phyloP scores from a whole-genome alignment of 1,140 invertebrate genomes.

The Octopus sinensis region DNA sequence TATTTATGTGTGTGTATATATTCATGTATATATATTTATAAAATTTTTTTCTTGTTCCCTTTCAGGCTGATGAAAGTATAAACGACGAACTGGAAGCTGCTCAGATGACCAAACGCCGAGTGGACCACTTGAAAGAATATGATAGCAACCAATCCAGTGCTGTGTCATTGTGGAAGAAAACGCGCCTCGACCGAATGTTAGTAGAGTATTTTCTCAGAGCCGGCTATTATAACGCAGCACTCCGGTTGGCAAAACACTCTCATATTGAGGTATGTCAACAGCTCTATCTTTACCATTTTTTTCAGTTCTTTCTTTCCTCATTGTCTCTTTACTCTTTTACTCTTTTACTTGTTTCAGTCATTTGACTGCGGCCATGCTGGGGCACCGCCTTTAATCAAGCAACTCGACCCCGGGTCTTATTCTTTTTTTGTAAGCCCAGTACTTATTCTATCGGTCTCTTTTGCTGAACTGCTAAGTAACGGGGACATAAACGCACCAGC shows the following conservation, averaged over 20 bases:
- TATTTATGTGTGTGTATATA: not conserved
- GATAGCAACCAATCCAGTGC: constrained; percentile 60
- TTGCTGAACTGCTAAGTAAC: too few species aligned
- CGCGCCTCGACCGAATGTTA: constrained; percentile 87
- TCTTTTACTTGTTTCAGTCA: too few species aligned
- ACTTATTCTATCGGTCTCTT: too few species aligned
- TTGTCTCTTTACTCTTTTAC: too few species aligned
- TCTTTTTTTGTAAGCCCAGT: too few species aligned
- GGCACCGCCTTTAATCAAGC: too few species aligned
- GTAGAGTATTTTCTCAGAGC: constrained; percentile 94
- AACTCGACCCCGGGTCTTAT: too few species aligned
- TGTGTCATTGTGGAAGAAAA: constrained; percentile 70
- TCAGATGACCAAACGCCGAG: constrained; percentile 77
- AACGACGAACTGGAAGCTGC: constrained; percentile 85
- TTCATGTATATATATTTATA: not conserved
- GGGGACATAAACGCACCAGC: too few species aligned
- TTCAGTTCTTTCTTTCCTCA: too few species aligned
- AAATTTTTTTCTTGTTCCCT: constrained; percentile 13
- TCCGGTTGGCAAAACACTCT: constrained; percentile 74
- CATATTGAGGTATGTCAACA: constrained; percentile 65
- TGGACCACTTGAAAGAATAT: constrained; percentile 87
- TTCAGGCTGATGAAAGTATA: constrained; percentile 80
- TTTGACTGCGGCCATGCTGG: too few species aligned
- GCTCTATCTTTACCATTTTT: too few species aligned
- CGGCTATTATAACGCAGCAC: constrained; percentile 92